phyloP scores from a whole-genome alignment of 2,113 vertebrate species.

The Nesogale talazaci region DNA sequence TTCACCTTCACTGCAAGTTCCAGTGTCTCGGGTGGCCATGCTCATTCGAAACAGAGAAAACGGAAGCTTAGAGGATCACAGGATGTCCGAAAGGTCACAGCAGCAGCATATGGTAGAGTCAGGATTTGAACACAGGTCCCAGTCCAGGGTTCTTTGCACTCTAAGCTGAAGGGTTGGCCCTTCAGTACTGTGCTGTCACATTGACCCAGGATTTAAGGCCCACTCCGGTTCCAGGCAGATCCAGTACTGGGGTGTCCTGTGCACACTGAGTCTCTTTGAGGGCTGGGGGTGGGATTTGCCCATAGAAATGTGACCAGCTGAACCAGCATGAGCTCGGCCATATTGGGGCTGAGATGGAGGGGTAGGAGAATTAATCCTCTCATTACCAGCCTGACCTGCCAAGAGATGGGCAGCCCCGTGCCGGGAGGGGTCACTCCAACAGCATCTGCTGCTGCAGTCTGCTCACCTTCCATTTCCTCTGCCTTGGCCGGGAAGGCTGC shows the following conservation, averaged over 20 bases:
- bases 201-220: not conserved
- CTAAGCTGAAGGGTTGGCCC: not conserved
- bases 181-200: not conserved
- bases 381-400: conserved; percentile 80
- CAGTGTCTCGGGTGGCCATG: not conserved
- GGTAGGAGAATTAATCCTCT: conserved; percentile 82
- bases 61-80: not conserved
- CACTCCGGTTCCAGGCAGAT: not conserved
- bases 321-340: conserved; percentile 78
- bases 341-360: conserved; percentile 31
- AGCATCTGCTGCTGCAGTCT: conserved; percentile 79
- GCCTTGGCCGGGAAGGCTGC: conserved; percentile 22
- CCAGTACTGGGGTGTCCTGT: not conserved
- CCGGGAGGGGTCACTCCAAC: conserved; percentile 71
- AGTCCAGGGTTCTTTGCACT: not conserved
- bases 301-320: conserved; percentile 80
- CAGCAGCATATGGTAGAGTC: not conserved
- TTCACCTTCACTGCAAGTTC: conserved; percentile 38
- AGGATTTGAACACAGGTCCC: not conserved
- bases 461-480: conserved; percentile 37
- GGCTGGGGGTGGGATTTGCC: conserved; percentile 43
- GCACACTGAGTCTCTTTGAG: conserved; percentile 3
- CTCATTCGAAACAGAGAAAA: not conserved
- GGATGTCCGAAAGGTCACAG: not conserved
- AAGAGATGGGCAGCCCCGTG: conserved; percentile 74